Base-by-base conservation (phyloP, 1,140 invertebrate genomes). In the Elymnias hypermnestra region DNA sequence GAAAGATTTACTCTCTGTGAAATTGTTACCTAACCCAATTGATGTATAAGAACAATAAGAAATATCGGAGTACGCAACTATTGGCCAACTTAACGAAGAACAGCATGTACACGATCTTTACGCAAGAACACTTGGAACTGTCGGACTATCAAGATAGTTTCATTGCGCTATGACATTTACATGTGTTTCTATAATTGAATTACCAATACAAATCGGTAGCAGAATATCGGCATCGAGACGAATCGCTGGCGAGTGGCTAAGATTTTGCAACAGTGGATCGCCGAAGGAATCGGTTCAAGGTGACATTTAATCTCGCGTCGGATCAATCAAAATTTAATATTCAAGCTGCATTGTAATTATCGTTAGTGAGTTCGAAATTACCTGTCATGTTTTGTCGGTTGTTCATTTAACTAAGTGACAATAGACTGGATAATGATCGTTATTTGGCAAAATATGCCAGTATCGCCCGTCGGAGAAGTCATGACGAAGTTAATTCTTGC, bases 171-270 rank as follows among this genome's bases (percentile, higher is more conserved):
- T 69, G 75, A 76, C 75, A 76, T 75, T 76, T 73, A 76, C 72
- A 76, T 65, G 72, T 65, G 66, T 65, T 72, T 65, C 60, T 63
- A 60, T 79, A 68, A 76, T 73, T 72, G 69, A 73, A 73, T 79
- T 67, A 67, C 57, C 56, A 60, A 51, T 59, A 54, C 60, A 52
- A 75, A 73, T 72, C 67, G 57, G 66, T 72, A 69, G 63, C 56
- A 25, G 41, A 50, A 53, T 63, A 36, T 33, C 25, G 28, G 53
- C 45, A 55, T 50, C 29, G 29, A 14, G 29, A 33, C 29, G 29
- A 38, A 38, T 38, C 19, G n/a, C 36, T 45, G 28, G 49, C 49
- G 26, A 19, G 5, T 37, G 42, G 33, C 37, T 31, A 41, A 9
- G 18, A 50, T 75, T 70, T 62, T 59, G 72, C 53, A 72, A 76